Base-by-base conservation (phyloP, 2,888 invertebrate genomes). In the Phragmatobia fuliginosa region DNA sequence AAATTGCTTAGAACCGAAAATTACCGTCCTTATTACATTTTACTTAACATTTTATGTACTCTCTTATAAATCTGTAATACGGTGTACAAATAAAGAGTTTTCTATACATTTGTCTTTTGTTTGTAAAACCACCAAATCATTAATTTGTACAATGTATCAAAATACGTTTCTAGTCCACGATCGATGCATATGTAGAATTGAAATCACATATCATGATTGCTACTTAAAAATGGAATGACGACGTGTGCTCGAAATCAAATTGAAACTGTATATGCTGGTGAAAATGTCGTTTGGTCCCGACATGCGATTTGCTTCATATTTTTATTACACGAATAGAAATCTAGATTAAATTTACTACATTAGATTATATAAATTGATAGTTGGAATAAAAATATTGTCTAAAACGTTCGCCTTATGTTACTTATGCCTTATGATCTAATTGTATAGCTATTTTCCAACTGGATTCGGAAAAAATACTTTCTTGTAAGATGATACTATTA, bases 141-240 rank as follows among this genome's bases (percentile, higher is more conserved):
- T 52, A 11, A n/a, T n/a, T 49, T 6, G 25, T 28, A 28, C 6
- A 6, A 28, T 16, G 56, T 28, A 25, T 56, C 16, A 16, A 56
- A 56, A 56, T 16, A 28, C 14, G 5, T 56, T 28, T 28, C 28
- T 28, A 56, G 56, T 16, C 56, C 4, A 25, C 11, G 1, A 56
- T 56, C 56, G 56, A 28, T 28, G 28, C 28, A 56, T 25, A 56
- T 56, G 56, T 81, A 80, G 83, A 83, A 87, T 84, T 83, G 87
- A 87, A 90, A 91, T 92, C 87, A 85, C 84, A 84, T 85, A 80
- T 88, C 84, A 86, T 88, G 90, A 92, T 92, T 92, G 92, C 92
- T 92, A 91, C 88, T 92, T 92, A 92, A 92, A 92, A 91, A 91
- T 90, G 90, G 80, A 91, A 91, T 86, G 84, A 82, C 80, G 83